Base-by-base conservation (phyloP, 2,888 invertebrate species). In the Orchesella flavescens region DNA sequence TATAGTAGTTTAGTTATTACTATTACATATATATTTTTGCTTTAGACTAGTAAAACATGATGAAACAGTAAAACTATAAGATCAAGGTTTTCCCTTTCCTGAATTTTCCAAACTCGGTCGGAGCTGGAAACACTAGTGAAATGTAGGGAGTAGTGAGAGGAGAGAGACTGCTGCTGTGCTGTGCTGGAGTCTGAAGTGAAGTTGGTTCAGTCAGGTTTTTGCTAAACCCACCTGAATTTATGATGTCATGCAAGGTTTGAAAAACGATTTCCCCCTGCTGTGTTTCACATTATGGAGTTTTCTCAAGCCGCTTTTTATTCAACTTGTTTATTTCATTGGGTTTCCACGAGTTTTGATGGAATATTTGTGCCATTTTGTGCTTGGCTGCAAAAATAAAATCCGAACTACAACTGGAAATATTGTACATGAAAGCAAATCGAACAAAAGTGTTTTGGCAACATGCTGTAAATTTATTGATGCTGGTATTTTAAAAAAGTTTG, bases 211-310 rank as follows among this genome's bases (percentile, higher is more conserved):
- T 59, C 55, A 59, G 43, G 68, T 34, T 7, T 34, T n/a, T n/a
- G n/a, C 57, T 69, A 63, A 71, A 71, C 55, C 68, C 68, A 68
- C 68, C 77, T 69, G 69, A 66, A 79, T 79, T 79, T 79, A 79
- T 79, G 79, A 72, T 79, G 79, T 73, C 72, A 65, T 79, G 73
- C 65, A 72, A 72, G 55, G 79, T 79, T 71, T 79, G 66, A 79
- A 79, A 72, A 79, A 72, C 72, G 72, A 79, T 71, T 79, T 71
- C 72, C 53, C n/a, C 71, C 78, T 79, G 79, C 72, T 79, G 79
- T 55, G 65, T 79, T 72, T 79, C 73, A 65, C 72, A 78, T 72
- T 23, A 2, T 34, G 34, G 34, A 34, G 34, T 34, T 34, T 34
- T 34, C n/a, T 34, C 3, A 34, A 34, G 34, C 34, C 7, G 34